Conservation (phyloP, 1,140 invertebrate species). For the Antheraea mylitta region DNA sequence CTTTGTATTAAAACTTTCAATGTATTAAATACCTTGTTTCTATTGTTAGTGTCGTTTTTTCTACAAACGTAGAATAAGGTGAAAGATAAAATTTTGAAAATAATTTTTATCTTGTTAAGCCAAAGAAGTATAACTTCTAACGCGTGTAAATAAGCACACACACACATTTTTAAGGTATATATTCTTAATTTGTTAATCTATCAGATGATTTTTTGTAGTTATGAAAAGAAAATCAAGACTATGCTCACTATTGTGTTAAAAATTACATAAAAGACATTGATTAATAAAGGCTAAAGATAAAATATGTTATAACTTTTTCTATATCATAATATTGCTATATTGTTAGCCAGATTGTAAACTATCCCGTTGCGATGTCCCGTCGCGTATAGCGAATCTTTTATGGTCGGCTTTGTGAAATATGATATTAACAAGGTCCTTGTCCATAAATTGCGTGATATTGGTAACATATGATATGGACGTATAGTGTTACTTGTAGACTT, state of each 20-base stretch:
- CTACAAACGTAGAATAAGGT: too few relatives aligned
- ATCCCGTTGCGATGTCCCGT: not conserved
- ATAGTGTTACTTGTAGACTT: not conserved
- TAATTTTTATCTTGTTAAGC: too few relatives aligned
- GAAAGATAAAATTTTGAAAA: too few relatives aligned
- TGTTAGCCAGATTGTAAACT: not conserved
- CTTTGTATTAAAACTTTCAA: too few relatives aligned
- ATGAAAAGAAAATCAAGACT: too few relatives aligned
- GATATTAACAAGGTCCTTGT: not conserved
- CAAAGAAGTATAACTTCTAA: too few relatives aligned
- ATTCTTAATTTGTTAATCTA: too few relatives aligned
- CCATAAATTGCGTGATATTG: not conserved
- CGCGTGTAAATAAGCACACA: too few relatives aligned
- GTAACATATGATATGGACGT: not conserved
- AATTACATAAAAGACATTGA: not conserved
- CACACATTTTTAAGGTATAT: too few relatives aligned
- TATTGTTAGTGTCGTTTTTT: too few relatives aligned
- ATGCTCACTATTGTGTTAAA: not conserved
- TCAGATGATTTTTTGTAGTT: too few relatives aligned
- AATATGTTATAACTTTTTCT: not conserved
- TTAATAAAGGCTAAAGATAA: not conserved
- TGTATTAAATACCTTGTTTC: too few relatives aligned
- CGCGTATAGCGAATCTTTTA: not conserved
- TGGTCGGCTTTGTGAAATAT: conserved; percentile 1
- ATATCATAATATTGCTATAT: not conserved